phyloP scores from a whole-genome alignment of 1,140 invertebrate species.

The Ditylenchus dipsaci region DNA sequence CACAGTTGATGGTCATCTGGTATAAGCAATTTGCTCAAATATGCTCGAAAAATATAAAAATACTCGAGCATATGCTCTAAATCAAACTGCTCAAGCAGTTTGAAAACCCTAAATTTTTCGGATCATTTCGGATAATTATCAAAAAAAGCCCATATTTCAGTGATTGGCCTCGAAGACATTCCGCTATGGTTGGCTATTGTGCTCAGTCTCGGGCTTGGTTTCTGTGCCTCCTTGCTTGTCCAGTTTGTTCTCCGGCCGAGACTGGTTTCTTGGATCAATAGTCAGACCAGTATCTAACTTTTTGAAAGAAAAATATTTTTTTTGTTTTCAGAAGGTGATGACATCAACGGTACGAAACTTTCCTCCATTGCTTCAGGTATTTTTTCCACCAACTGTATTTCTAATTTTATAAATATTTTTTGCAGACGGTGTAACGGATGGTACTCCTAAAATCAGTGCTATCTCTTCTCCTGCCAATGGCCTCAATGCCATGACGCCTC shows the following conservation, averaged over 20 bases:
- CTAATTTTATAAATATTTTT: neutral
- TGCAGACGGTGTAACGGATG: neutral
- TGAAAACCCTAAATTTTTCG: too few species aligned
- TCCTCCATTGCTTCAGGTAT: neutral
- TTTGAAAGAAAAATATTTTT: neutral
- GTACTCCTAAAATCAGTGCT: neutral
- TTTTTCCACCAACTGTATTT: too few species aligned
- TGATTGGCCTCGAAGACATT: slow-evolving; percentile 35
- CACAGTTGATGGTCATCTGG: too few species aligned
- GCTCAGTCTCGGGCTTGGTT: slow-evolving; percentile 35
- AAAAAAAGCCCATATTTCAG: slow-evolving; percentile 32
- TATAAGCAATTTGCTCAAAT: too few species aligned
- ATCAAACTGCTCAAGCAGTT: too few species aligned
- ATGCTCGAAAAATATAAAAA: too few species aligned
- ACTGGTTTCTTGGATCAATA: slow-evolving; percentile 30
- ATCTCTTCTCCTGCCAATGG: neutral
- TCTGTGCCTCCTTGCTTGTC: slow-evolving; percentile 36
- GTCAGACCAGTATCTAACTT: slow-evolving; percentile 9
- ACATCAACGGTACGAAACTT: neutral
- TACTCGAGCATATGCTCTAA: too few species aligned
- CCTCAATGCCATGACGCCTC: neutral
- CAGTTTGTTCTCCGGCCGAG: slow-evolving; percentile 47
- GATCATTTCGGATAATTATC: too few species aligned
- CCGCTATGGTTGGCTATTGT: slow-evolving; percentile 37
- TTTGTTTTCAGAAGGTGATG: slow-evolving; percentile 11